Percentiles rank a stretch among this genome's conserved stretches.
These are phyloP conservation scores for Ganaspis brasiliensis DNA, from an alignment of 2,888 invertebrate species.

Conservation along the genomic window DNA sequence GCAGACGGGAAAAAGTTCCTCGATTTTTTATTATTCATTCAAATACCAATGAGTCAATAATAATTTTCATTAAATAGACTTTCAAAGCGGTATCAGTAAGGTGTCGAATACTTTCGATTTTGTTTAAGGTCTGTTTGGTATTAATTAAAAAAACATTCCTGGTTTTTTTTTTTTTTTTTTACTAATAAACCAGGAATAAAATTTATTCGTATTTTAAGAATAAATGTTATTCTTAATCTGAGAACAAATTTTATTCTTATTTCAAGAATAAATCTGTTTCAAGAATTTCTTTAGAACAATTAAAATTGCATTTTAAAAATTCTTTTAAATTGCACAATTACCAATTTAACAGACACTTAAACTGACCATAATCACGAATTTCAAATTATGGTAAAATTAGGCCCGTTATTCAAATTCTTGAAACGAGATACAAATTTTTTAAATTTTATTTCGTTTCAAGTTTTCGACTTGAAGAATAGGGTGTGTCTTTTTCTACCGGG, in stretches of 20 bases:
- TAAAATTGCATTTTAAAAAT: background rate
- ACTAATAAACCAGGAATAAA: background rate
- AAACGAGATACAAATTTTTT: background rate
- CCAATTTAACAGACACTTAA: constrained; percentile 6
- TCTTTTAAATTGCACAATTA: background rate
- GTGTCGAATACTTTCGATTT: constrained; percentile 34
- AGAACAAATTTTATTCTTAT: background rate
- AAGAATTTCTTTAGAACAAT: background rate
- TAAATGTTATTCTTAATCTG: too few species aligned
- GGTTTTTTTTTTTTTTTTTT: background rate
- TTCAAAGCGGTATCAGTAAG: constrained; percentile 31
- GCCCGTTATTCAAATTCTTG: constrained; percentile 17
- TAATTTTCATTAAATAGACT: constrained; percentile 16
- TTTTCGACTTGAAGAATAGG: constrained; percentile 13
- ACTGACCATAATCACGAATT: background rate
- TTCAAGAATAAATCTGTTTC: background rate
- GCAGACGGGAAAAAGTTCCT: constrained; percentile 30
- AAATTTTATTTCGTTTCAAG: background rate
- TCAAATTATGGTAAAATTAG: constrained; percentile 23
- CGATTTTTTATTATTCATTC: constrained; percentile 12
- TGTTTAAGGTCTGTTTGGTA: constrained; percentile 2
- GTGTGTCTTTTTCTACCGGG: constrained; percentile 11
- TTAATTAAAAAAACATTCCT: background rate
- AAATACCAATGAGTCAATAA: constrained; percentile 9
- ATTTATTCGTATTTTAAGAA: too few species aligned